Base-by-base conservation (phyloP, 2,797 vertebrate genomes). In the Sebastes glaucus region DNA sequence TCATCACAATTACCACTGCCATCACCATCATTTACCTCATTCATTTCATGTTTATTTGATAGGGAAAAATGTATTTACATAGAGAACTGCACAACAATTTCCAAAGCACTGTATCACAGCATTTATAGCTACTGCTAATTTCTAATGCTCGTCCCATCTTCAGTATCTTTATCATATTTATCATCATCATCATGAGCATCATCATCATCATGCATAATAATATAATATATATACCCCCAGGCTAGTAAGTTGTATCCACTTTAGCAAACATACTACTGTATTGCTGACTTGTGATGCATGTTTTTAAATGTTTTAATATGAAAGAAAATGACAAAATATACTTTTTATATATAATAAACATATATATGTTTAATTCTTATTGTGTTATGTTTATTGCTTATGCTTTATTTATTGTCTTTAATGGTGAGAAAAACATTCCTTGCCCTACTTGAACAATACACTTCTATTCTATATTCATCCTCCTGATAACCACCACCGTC, bases 91-190 rank as follows among this genome's bases (percentile, higher is more conserved):
- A 20, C 46, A 52, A 52, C 46, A 52, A 52, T 52, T 52, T 52
- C 46, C 0, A 52, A 52, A 0, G 46, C 46, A 52, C 0, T 52
- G 18, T 52, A 52, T 20, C 46, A 20, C 42, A 49, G 46, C 46
- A 49, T 49, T 49, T 20, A 49, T 20, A 49, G 46, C 0, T 49
- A 49, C 0, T 0, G 18, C 46, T 20, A 49, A 49, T 49, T 49
- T 49, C 46, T 0, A 49, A 20, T 8, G 46, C 46, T 49, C 7
- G 0, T 14, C 55, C 46, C 46, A 38, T 63, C 61, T 23, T 1
- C 61, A 64, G 4, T 38, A 14, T 23, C 7, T 28, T 6, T 46
- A 66, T 10, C 14, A 42, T 25, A 14, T 16, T 38, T 4, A 27
- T 1, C 30, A 42, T 25, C 32, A 14, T 33, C 33, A 63, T 35